Evolutionary conservation across 1,140 invertebrate genomes (phyloP).

Genomic region (Armadillidium nasatum): DNA sequence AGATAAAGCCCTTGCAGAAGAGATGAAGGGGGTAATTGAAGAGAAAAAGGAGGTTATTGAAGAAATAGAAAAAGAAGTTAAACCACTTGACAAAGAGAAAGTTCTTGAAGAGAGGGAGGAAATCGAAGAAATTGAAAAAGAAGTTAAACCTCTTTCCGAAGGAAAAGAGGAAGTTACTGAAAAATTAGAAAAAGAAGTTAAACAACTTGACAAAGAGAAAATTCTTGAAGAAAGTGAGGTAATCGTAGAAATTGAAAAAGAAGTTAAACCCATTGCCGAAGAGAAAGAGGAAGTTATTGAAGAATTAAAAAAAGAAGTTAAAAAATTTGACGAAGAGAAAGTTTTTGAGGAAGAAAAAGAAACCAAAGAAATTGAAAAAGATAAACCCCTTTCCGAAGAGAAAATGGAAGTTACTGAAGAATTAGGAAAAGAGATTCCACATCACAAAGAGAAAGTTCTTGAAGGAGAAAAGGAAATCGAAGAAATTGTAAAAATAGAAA

Average conservation of each 20-base stretch:
- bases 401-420: background rate
- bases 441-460: background rate
- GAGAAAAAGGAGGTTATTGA: slow-evolving; percentile 36
- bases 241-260: slow-evolving; percentile 42
- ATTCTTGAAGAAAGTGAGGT: background rate
- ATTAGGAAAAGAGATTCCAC: background rate
- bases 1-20: background rate
- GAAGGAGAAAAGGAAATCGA: slow-evolving; percentile 27
- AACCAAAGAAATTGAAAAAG: slow-evolving; percentile 34
- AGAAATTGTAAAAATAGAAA: slow-evolving; percentile 24
- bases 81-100: slow-evolving; percentile 24
- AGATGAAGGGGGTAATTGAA: background rate
- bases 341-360: slow-evolving; percentile 25
- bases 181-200: background rate
- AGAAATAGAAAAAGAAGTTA: slow-evolving; percentile 29
- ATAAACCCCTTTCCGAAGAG: slow-evolving; percentile 4
- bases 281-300: slow-evolving; percentile 37
- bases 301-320: slow-evolving; percentile 28
- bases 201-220: background rate
- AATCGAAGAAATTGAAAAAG: slow-evolving; percentile 8
- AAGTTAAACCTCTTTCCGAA: slow-evolving; percentile 12
- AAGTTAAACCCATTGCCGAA: slow-evolving; percentile 42
- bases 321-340: slow-evolving; percentile 25
- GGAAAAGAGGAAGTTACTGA: background rate
- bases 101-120: slow-evolving; percentile 10